A percentile compares a stretch with the other conserved stretches of the same genome.
phyloP scores from a whole-genome alignment of 2,113 vertebrate species.

The Podarcis raffonei region DNA sequence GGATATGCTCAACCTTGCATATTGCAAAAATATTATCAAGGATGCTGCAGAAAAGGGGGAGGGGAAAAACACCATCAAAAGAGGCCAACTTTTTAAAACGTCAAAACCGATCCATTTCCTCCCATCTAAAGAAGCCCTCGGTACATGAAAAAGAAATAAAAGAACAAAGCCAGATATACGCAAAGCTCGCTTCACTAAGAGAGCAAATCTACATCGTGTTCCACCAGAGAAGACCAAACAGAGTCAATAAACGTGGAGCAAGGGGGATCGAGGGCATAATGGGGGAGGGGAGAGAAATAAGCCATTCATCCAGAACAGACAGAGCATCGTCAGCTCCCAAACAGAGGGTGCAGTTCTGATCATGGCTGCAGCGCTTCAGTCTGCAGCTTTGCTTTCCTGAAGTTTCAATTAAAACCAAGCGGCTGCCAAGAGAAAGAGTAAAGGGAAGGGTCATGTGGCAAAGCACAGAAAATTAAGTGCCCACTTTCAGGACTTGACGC shows the following conservation, averaged over 20 bases:
- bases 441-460: not conserved
- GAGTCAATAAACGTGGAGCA: not conserved
- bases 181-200: not conserved
- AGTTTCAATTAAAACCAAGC: slow-evolving; percentile 9
- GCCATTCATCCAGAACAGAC: not conserved
- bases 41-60: not conserved
- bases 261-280: not conserved
- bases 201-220: not conserved
- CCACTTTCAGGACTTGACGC: not conserved
- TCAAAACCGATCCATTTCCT: not conserved
- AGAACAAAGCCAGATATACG: not conserved
- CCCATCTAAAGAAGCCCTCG: not conserved
- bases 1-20: not conserved
- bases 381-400: not conserved
- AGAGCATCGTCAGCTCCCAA: not conserved
- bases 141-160: not conserved
- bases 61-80: not conserved
- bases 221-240: not conserved
- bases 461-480: not conserved
- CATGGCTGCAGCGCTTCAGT: not conserved
- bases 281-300: not conserved
- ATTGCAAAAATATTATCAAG: not conserved
- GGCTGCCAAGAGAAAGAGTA: too few relatives aligned
- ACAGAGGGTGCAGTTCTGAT: not conserved
- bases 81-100: not conserved